Conservation (phyloP, 2,888 invertebrate genomes). For the Meloe dianella region DNA sequence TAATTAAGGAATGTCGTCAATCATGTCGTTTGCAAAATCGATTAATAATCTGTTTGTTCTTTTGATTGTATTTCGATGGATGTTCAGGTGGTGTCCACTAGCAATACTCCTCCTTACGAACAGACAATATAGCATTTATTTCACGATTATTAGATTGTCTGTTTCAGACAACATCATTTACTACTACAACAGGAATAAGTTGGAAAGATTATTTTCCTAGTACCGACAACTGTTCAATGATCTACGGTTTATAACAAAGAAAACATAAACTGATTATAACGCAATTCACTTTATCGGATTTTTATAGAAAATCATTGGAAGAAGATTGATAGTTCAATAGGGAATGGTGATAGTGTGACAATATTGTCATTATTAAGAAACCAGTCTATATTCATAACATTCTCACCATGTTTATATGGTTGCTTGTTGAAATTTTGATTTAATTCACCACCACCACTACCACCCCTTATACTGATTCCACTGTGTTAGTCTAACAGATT, state of each 20-base stretch:
- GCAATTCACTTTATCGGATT: not conserved
- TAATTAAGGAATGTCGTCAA: not conserved
- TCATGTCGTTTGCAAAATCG: not conserved
- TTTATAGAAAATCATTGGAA: not conserved
- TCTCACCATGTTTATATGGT: slow-evolving; percentile 48
- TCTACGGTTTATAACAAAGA: not conserved
- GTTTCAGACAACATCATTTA: not conserved
- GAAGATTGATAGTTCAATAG: not conserved
- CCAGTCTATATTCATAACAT: slow-evolving; percentile 54
- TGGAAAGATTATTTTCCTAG: not conserved
- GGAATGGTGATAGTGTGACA: slow-evolving; percentile 17
- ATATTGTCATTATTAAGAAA: slow-evolving; percentile 40
- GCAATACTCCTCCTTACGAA: not conserved
- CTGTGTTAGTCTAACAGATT: slow-evolving; percentile 48
- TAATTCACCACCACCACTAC: slow-evolving; percentile 31
- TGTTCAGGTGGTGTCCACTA: not conserved
- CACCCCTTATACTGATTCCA: not conserved
- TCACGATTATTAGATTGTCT: not conserved
- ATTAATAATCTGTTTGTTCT: not conserved
- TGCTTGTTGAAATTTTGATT: slow-evolving; percentile 51
- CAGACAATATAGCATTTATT: not conserved
- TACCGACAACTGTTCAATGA: not conserved
- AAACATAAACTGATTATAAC: not conserved
- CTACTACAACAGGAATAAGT: not conserved
- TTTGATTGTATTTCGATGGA: not conserved